Base-by-base conservation (phyloP, 2,113 vertebrate species). In the Erpornis zantholeuca region DNA sequence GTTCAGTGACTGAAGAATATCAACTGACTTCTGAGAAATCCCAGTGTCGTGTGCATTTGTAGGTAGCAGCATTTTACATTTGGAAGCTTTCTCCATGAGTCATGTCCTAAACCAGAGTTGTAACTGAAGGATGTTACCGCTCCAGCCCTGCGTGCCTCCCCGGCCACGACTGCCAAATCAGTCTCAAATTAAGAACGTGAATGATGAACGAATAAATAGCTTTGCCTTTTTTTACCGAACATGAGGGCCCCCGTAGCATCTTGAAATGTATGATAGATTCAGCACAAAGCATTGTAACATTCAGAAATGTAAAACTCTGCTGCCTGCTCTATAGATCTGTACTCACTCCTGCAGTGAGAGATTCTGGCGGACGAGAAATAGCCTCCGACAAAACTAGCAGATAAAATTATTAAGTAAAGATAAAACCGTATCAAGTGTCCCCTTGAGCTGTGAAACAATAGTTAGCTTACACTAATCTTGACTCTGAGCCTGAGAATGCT, bases 31-130 rank as follows among this genome's bases (percentile, higher is more conserved):
- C 50, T 60, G 56, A 88, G 82, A 90, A 91, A 77, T 12, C 31
- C 14, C 14, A 15, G 38, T 5, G 15, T 9, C 3, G 4, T 12
- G 63, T 40, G 36, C 60, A 53, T 57, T 73, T 89, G 66, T 60
- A 91, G 70, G 78, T 82, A 93, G 82, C 45, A 47, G 53, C 24
- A 91, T 89, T 95, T 95, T 78, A 64, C 77, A 79, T 84, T 54
- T 80, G 75, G 90, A 93, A 94, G 75, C 66, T 65, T 90, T 82
- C 42, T 65, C 45, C 40, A 44, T 92, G 83, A 92, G 60, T 91
- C 94, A 88, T 29, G 79, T 66, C 80, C 82, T 68, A 89, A 91
- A 82, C 35, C 12, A 1, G 50, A 91, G 33, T 3, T 72, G 59
- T 38, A 94, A 61, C 42, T n/a, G 63, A 64, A 69, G 60, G 56